Evolutionary conservation across 92 coral and sea anemone genomes (phyloP).

Genomic region (Palythoa grandis): DNA sequence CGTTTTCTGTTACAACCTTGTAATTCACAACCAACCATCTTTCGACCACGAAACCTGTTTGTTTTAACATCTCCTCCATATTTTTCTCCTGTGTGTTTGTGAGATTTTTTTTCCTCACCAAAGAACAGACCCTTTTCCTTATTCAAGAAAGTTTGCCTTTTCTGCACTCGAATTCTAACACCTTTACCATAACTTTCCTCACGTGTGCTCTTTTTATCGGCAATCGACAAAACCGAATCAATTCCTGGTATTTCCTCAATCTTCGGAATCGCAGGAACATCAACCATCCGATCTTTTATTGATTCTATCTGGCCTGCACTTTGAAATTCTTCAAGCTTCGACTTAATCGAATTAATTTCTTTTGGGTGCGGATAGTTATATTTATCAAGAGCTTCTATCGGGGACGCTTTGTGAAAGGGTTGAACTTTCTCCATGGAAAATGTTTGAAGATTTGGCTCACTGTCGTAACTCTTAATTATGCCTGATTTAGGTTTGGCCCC

Average conservation of each 20-base stretch:
- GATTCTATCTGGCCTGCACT: slow-evolving; percentile 60
- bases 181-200: neutral
- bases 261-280: slow-evolving; percentile 53
- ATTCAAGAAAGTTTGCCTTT: neutral
- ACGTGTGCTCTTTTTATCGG: neutral
- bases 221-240: slow-evolving; percentile 25
- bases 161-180: neutral
- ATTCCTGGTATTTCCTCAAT: slow-evolving; percentile 64
- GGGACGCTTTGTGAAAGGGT: slow-evolving; percentile 63
- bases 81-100: neutral
- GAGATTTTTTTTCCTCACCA: neutral
- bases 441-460: slow-evolving; percentile 47
- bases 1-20: neutral
- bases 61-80: neutral
- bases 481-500: slow-evolving; percentile 37
- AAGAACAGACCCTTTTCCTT: neutral
- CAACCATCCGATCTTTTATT: slow-evolving; percentile 57
- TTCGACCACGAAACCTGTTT: neutral
- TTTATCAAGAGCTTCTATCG: slow-evolving; percentile 65
- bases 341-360: slow-evolving; percentile 61
- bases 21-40: neutral
- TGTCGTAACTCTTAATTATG: slow-evolving; percentile 12
- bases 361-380: slow-evolving; percentile 52
- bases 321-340: slow-evolving; percentile 48
- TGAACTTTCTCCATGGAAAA: slow-evolving; percentile 65